These are phyloP conservation scores for Echinops telfairi DNA, from an alignment of 2,113 vertebrate species.

Conservation along the genomic window DNA sequence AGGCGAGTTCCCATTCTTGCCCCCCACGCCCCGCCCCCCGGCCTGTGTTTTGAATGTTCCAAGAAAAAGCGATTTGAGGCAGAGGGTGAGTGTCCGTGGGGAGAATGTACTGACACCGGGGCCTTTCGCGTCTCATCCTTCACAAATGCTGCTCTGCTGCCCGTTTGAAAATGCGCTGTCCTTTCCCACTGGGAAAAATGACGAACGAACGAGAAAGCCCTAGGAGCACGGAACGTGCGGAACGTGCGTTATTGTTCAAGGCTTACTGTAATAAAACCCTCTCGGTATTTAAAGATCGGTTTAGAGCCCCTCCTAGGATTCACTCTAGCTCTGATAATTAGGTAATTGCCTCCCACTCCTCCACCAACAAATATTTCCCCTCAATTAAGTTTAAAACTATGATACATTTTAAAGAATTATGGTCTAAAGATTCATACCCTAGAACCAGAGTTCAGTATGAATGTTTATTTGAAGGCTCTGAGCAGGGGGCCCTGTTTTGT, in stretches of 20 bases:
- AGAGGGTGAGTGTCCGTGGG: not conserved
- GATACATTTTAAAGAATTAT: slow-evolving; percentile 84
- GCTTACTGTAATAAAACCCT: slow-evolving; percentile 80
- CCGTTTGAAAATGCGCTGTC: slow-evolving; percentile 71
- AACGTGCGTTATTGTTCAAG: slow-evolving; percentile 77
- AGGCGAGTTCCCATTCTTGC: slow-evolving; percentile 78
- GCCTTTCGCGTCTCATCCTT: slow-evolving; percentile 43
- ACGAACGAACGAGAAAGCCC: not conserved
- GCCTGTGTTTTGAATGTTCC: slow-evolving; percentile 71
- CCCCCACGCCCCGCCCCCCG: not conserved
- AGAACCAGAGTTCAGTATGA: slow-evolving; percentile 76
- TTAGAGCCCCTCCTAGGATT: slow-evolving; percentile 81
- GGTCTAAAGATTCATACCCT: slow-evolving; percentile 82
- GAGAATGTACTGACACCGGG: not conserved
- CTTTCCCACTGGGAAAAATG: slow-evolving; percentile 20
- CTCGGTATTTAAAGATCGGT: slow-evolving; percentile 78
- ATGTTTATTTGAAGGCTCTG: slow-evolving; percentile 73
- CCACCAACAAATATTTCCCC: slow-evolving; percentile 82
- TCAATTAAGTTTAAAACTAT: slow-evolving; percentile 83
- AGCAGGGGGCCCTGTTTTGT: not conserved
- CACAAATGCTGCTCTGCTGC: slow-evolving; percentile 62
- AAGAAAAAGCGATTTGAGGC: slow-evolving; percentile 31
- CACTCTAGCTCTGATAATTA: slow-evolving; percentile 79
- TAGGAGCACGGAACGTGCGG: slow-evolving; percentile 14
- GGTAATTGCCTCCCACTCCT: slow-evolving; percentile 82